Base-by-base conservation (phyloP, 2,888 invertebrate genomes). In the Sycophila texana region DNA sequence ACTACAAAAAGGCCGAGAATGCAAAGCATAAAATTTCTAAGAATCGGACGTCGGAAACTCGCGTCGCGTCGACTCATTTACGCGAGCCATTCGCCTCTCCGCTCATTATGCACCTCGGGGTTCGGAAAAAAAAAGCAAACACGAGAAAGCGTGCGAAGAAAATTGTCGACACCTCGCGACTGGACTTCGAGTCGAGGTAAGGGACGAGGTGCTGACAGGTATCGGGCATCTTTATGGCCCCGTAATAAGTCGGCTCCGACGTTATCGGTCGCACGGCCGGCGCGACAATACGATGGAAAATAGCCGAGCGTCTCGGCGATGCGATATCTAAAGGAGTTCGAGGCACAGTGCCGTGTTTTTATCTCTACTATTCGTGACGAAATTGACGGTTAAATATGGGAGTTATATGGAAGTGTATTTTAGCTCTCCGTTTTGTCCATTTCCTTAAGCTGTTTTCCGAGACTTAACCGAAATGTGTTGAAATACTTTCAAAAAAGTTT, bases 231-330 rank as follows among this genome's bases (percentile, higher is more conserved):
- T 78, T 78, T 79, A 79, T 55, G 78, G 63, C 74, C 10, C 74
- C 22, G 49, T 70, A 79, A 79, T 79, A 70, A 79, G 74, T 74
- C 57, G 74, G 5, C 63, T 76, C 30, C 20, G 30, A 73, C 78
- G 78, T 79, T 79, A 79, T 79, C 70, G 74, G 55, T 53, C 53
- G 66, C 53, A 63, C 55, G 71, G n/a, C 71, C 55, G 20, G 30
- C 55, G 66, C 30, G 67, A 67, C 60, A 55, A 49, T 55, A 47
- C 55, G 77, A 66, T 14, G 65, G 66, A 63, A 68, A 78, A 78
- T 78, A 67, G 77, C 73, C 73, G 68, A 71, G 39, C 22, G 20
- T 12, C 14, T 49, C 12, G 26, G 20, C 26, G 26, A 30, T 74
- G 63, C 57, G 68, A 78, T 68, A 58, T 26, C 1, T 63, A 53